phyloP scores from a whole-genome alignment of 2,888 invertebrate genomes.

The Auanema sp. region DNA sequence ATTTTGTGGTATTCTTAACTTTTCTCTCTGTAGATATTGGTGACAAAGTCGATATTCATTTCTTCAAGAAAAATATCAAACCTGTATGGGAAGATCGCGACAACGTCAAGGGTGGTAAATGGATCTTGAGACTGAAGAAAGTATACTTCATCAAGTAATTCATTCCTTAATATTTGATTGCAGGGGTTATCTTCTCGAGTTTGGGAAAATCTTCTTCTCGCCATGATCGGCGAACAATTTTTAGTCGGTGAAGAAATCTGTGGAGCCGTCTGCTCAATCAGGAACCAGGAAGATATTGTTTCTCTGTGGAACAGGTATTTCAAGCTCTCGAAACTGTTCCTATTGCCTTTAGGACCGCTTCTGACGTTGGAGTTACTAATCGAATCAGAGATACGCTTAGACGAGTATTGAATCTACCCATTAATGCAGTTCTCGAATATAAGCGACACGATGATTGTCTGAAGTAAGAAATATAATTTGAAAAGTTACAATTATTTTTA shows the following conservation, averaged over 20 bases:
- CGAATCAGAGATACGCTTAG: constrained; percentile 92
- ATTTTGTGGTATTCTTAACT: too few species aligned
- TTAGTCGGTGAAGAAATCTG: constrained; percentile 84
- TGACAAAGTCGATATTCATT: constrained; percentile 87
- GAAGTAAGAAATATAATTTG: constrained; percentile 72
- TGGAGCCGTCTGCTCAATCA: constrained; percentile 91
- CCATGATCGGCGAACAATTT: constrained; percentile 79
- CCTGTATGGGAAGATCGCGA: constrained; percentile 99
- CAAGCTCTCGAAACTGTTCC: neutral
- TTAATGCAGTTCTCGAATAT: constrained; percentile 90
- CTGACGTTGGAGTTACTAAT: constrained; percentile 83
- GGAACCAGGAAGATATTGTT: constrained; percentile 75
- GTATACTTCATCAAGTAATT: constrained; percentile 11
- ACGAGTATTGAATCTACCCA: constrained; percentile 89
- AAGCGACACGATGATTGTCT: constrained; percentile 74
- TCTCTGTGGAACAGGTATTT: constrained; percentile 46
- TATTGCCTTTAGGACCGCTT: constrained; percentile 75
- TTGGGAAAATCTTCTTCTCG: constrained; percentile 97
- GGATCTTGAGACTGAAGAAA: constrained; percentile 88
- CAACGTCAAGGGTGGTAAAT: constrained; percentile 94
- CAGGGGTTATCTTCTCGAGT: constrained; percentile 89
- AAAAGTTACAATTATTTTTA: constrained; percentile 2
- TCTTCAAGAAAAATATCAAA: constrained; percentile 96
- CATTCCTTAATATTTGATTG: constrained; percentile 2
- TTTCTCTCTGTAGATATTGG: constrained; percentile 72